Evolutionary conservation across 1,140 invertebrate species (phyloP).

Genomic region (Holcopasites calliopsidis): DNA sequence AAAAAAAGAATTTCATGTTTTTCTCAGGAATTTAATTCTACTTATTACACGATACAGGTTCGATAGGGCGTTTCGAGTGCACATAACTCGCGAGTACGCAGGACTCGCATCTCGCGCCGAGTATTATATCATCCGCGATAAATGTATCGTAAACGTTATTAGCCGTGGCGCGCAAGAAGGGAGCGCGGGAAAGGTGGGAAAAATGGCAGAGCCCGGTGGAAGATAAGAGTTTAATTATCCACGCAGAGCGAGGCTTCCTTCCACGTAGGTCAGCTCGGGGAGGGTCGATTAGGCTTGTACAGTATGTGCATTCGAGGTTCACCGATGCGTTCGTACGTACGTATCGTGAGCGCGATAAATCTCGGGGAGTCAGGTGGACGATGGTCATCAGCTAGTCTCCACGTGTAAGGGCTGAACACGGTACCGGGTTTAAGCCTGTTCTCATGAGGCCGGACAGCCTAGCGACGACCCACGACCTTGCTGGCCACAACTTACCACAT

Average conservation of each 20-base stretch:
- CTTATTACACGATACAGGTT: conserved; percentile 28
- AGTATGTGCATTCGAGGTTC: conserved; percentile 18
- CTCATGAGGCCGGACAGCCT: conserved; percentile 73
- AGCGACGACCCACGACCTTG: conserved; percentile 75
- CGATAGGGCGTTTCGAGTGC: conserved; percentile 15
- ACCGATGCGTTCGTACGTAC: conserved; percentile 25
- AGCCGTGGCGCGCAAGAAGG: conserved; percentile 16
- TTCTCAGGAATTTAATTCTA: conserved; percentile 11
- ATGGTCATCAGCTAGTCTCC: conserved; percentile 77
- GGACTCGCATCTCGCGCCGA: conserved; percentile 2
- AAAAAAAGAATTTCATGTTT: not conserved
- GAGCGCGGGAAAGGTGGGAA: conserved; percentile 38
- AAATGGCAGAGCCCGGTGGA: conserved; percentile 16
- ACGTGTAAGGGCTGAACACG: conserved; percentile 61
- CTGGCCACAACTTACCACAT: conserved; percentile 72
- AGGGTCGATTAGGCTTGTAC: conserved; percentile 50
- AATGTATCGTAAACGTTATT: conserved; percentile 34
- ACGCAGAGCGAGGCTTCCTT: conserved; percentile 37
- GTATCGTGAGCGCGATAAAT: conserved; percentile 75
- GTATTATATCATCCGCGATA: not conserved
- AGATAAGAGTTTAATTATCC: conserved; percentile 63
- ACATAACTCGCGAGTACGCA: too few species aligned
- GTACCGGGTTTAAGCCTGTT: conserved; percentile 67
- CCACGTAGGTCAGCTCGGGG: not conserved
- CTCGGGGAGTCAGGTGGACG: conserved; percentile 77